Evolutionary conservation across 2,888 invertebrate species (phyloP), one percentile per base, ranked within the genome.

Genomic region (Sisyra terminalis): DNA sequence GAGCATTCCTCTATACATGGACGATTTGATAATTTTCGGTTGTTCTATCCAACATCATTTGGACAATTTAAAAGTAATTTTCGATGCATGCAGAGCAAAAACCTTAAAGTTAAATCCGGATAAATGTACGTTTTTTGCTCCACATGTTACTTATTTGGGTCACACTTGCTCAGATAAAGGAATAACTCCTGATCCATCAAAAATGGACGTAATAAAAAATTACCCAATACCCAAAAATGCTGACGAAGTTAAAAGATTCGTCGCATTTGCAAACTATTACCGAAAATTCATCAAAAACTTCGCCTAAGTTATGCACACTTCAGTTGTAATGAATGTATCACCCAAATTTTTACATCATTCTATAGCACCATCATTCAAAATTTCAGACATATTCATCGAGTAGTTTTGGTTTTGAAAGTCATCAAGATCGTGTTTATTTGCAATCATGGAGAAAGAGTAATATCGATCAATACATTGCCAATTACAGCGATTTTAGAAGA

Each of bases 91-190:
- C 13, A 10, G 44, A 7, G 24, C 46, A 31, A 47, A 46, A 31
- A 48, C 51, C 43, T 40, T 51, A 39, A 51, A 48, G 43, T 44
- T 52, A 44, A 48, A 51, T 44, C 49, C 49, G 6, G 35, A 14
- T 24, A 50, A 50, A 45, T 49, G 49, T 43, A 44, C 48, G 24
- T 50, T 50, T 44, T 38, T 48, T 30, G 44, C 45, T 39, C 47
- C 49, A 45, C 45, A 49, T 45, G 43, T 46, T 29, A 32, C 44
- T 31, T 47, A 47, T 47, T 39, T 49, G 8, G 34, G 34, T n/a
- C 34, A 34, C 15, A 34, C n/a, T 5, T 14, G 13, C 13, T 14
- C 34, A 34, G 3, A 13, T 14, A 3, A 34, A 34, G 34, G 34
- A 14, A 34, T 34, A 34, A 13, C 3, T 7, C 34, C 34, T 10